A percentile compares a stretch with the other conserved stretches of the same genome.
phyloP scores from a whole-genome alignment of 2,113 vertebrate species.

The Corythaeola cristata region DNA sequence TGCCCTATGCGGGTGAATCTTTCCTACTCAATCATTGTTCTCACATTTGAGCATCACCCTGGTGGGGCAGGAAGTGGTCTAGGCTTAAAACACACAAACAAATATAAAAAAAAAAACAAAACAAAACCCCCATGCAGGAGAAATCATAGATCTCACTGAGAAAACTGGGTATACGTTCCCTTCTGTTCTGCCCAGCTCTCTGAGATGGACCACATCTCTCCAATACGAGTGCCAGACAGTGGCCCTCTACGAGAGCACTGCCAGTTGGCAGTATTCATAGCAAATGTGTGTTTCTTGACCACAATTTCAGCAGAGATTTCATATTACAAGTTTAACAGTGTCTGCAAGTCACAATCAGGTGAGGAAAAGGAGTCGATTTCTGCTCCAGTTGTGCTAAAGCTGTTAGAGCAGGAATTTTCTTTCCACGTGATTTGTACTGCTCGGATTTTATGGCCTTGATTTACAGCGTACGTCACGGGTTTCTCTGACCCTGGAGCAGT shows the following conservation, averaged over 20 bases:
- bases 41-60: neutral
- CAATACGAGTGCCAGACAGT: rapidly evolving
- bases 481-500: neutral
- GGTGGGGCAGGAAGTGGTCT: neutral
- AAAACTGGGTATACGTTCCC: neutral
- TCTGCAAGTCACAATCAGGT: neutral
- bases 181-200: neutral
- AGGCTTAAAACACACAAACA: neutral
- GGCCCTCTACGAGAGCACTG: neutral
- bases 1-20: neutral
- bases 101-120: neutral
- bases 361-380: neutral
- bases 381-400: neutral
- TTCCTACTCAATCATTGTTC: neutral
- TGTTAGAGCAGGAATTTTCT: neutral
- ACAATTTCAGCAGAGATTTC: neutral
- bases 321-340: neutral
- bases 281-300: neutral
- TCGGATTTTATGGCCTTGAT: slow-evolving; percentile 3
- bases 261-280: neutral
- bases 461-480: neutral
- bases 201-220: neutral
- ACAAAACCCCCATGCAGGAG: neutral
- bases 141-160: neutral
- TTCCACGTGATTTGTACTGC: neutral